Evolutionary conservation across 2,113 vertebrate species (phyloP).

Genomic region (Otis tarda): DNA sequence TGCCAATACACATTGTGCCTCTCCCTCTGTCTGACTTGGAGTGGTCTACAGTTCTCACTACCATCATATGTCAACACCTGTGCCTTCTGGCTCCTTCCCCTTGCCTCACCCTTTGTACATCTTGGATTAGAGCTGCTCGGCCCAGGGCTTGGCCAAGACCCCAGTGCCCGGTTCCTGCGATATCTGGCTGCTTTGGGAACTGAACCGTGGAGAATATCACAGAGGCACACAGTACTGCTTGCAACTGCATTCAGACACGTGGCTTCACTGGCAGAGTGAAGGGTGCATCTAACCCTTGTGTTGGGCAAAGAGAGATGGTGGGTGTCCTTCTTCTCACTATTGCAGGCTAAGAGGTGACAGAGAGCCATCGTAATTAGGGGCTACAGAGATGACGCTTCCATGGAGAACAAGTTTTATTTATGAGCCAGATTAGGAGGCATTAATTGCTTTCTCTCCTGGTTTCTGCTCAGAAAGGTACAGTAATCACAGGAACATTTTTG

Average conservation of each 20-base stretch:
- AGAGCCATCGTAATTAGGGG: not conserved
- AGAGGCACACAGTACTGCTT: not conserved
- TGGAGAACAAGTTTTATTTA: slow-evolving; percentile 68
- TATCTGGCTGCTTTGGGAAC: not conserved
- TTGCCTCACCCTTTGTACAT: slow-evolving; percentile 12
- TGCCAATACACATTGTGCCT: slow-evolving; percentile 40
- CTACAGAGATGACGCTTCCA: slow-evolving; percentile 19
- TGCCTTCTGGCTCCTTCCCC: slow-evolving; percentile 17
- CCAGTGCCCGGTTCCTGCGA: not conserved
- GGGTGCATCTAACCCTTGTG: not conserved
- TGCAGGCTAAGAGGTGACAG: not conserved
- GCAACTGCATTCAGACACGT: not conserved
- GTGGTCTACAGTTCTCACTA: slow-evolving; percentile 47
- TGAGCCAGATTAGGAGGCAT: slow-evolving; percentile 71
- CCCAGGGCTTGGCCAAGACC: not conserved
- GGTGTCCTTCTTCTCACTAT: not conserved
- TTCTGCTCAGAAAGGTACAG: slow-evolving; percentile 75
- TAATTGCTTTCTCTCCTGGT: slow-evolving; percentile 71
- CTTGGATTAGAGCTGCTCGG: not conserved
- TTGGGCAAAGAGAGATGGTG: not conserved
- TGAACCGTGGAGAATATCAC: not conserved
- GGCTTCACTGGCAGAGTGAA: not conserved
- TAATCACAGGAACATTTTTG: slow-evolving; percentile 75
- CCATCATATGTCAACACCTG: slow-evolving; percentile 34
- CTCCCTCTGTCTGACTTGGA: slow-evolving; percentile 66